These are phyloP conservation scores for Notocelia uddmanniana DNA, from an alignment of 2,888 invertebrate species.

Conservation along the genomic window DNA sequence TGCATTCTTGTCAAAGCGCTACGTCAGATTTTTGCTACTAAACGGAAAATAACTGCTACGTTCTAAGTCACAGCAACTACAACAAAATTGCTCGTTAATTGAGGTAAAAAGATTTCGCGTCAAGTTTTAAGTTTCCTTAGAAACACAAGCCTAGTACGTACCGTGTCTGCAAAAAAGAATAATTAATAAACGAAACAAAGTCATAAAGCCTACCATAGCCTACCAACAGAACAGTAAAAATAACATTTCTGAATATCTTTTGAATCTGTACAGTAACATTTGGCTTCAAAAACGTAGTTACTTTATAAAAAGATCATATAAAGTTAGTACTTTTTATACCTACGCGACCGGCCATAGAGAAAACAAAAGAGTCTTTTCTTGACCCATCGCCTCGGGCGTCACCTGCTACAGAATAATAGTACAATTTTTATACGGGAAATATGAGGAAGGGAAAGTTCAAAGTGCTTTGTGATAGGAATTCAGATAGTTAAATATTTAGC, in stretches of 20 bases:
- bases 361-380: constrained; percentile 10
- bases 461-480: neutral
- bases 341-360: neutral
- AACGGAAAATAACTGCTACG: too few relatives aligned
- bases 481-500: neutral
- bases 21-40: too few relatives aligned
- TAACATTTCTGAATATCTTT: neutral
- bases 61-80: too few relatives aligned
- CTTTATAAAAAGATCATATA: neutral
- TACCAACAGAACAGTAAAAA: neutral
- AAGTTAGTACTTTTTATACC: constrained; percentile 10
- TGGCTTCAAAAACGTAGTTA: neutral
- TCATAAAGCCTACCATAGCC: neutral
- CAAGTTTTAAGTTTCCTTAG: neutral
- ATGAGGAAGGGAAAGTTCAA: neutral
- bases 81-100: too few relatives aligned
- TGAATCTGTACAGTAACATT: neutral
- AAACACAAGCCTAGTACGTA: neutral
- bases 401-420: neutral
- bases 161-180: neutral
- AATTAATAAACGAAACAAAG: constrained; percentile 10
- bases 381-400: constrained; percentile 2
- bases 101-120: too few relatives aligned
- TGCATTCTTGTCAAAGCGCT: too few relatives aligned
- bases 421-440: constrained; percentile 5